Percentiles rank a stretch among this genome's conserved stretches.
These are phyloP conservation scores for Tetraneura akinire DNA, from an alignment of 1,140 invertebrate species.

Conservation along the genomic window DNA sequence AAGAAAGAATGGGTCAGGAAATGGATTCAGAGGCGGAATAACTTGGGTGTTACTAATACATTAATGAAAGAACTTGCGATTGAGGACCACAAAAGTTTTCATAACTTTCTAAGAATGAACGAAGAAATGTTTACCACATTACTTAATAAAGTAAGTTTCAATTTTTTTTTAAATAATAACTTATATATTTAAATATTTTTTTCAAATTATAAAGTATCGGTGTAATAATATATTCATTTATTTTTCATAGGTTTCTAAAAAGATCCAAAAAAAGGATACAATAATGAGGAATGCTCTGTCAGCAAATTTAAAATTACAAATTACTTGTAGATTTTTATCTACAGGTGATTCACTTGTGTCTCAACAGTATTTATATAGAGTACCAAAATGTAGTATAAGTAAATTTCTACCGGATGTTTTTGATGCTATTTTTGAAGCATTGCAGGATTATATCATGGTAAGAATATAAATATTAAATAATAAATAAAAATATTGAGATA, in stretches of 20 bases:
- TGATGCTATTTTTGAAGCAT: constrained; percentile 19
- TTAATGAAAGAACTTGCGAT: too few relatives aligned
- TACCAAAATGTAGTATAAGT: constrained; percentile 3
- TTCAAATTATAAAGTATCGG: too few relatives aligned
- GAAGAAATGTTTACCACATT: too few relatives aligned
- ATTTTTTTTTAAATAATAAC: too few relatives aligned
- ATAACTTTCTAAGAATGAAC: too few relatives aligned
- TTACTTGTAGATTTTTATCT: constrained; percentile 55
- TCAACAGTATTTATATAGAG: constrained; percentile 7
- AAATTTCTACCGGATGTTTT: background rate
- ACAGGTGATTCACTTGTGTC: constrained; percentile 54
- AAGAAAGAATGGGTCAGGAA: too few relatives aligned
- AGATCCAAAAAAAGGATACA: constrained; percentile 54
- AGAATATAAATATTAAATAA: background rate
- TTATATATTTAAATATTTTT: too few relatives aligned
- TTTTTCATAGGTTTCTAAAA: constrained; percentile 48
- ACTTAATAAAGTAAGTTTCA: too few relatives aligned
- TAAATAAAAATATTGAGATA: background rate
- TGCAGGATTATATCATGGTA: constrained; percentile 17
- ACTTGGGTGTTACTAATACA: too few relatives aligned
- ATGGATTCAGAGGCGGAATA: too few relatives aligned
- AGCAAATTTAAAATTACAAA: constrained; percentile 53
- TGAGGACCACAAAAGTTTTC: too few relatives aligned
- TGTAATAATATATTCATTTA: background rate
- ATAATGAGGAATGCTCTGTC: constrained; percentile 54